phyloP scores from a whole-genome alignment of 2,113 vertebrate genomes.

The Bos javanicus region DNA sequence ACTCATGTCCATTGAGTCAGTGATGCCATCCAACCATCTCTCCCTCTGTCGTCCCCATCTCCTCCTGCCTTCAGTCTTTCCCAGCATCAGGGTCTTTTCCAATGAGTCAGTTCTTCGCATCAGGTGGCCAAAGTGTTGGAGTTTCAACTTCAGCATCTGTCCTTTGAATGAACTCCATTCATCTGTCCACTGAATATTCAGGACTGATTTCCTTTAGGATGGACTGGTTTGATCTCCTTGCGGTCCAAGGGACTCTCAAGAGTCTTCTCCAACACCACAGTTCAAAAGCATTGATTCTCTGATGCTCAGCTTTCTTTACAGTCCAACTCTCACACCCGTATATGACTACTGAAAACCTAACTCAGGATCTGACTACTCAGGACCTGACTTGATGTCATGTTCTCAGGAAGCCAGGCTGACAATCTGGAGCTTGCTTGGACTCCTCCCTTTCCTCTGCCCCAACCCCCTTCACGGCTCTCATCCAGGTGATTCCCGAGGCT shows the following conservation, averaged over 20 bases:
- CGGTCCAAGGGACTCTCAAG: neutral
- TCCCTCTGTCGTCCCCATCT: neutral
- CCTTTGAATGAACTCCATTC: no score
- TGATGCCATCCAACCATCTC: neutral
- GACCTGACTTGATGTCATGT: neutral
- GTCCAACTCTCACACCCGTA: neutral
- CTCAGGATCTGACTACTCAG: neutral
- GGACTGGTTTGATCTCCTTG: neutral
- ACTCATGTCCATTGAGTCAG: neutral
- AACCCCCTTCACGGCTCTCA: neutral
- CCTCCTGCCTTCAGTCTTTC: neutral
- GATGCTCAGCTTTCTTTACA: neutral
- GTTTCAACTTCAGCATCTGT: neutral
- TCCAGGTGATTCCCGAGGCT: neutral
- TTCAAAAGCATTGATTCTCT: neutral
- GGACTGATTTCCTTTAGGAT: neutral
- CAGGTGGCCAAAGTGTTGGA: neutral
- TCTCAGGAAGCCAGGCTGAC: neutral
- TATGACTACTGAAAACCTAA: neutral
- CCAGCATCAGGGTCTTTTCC: neutral
- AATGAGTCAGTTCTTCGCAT: neutral
- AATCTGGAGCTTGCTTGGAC: neutral
- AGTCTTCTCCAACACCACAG: neutral
- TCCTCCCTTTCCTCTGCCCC: neutral
- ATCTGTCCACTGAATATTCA: neutral